Evolutionary conservation across 2,888 invertebrate genomes (phyloP).

Genomic region (Pterostichus niger): DNA sequence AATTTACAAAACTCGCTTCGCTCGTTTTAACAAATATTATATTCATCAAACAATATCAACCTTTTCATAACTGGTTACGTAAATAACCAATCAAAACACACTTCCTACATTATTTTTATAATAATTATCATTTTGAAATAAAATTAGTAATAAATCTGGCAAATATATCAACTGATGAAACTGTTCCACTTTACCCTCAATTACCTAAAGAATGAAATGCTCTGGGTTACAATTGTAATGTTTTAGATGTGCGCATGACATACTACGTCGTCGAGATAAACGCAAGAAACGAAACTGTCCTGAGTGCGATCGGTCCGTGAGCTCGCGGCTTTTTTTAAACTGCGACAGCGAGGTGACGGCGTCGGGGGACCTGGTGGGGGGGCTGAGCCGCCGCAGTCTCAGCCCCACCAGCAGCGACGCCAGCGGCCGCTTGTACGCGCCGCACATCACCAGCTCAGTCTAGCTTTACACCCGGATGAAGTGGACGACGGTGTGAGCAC

Average conservation of each 20-base stretch:
- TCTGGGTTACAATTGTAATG: conserved; percentile 72
- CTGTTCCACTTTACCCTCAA: too few relatives aligned
- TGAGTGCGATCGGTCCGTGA: conserved; percentile 84
- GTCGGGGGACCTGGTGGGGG: conserved; percentile 80
- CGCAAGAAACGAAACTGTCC: conserved; percentile 84
- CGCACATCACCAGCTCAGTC: conserved; percentile 23
- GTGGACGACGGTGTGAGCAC: background rate
- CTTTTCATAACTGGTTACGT: too few relatives aligned
- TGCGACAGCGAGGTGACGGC: conserved; percentile 72
- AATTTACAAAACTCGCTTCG: too few relatives aligned
- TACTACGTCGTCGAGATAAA: conserved; percentile 82
- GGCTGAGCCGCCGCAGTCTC: conserved; percentile 72
- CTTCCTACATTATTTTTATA: too few relatives aligned
- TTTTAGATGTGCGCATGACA: conserved; percentile 83
- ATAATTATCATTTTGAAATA: too few relatives aligned
- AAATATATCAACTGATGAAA: too few relatives aligned
- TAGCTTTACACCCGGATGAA: background rate
- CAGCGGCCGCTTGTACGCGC: conserved; percentile 71
- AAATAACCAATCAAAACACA: too few relatives aligned
- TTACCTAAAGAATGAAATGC: too few relatives aligned
- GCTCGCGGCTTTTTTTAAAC: conserved; percentile 82
- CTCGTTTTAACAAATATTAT: too few relatives aligned
- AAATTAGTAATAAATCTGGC: too few relatives aligned
- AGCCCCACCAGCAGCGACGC: conserved; percentile 78
- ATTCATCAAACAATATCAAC: too few relatives aligned